phyloP scores from a whole-genome alignment of 2,797 vertebrate genomes.

The Heliangelus exortis region DNA sequence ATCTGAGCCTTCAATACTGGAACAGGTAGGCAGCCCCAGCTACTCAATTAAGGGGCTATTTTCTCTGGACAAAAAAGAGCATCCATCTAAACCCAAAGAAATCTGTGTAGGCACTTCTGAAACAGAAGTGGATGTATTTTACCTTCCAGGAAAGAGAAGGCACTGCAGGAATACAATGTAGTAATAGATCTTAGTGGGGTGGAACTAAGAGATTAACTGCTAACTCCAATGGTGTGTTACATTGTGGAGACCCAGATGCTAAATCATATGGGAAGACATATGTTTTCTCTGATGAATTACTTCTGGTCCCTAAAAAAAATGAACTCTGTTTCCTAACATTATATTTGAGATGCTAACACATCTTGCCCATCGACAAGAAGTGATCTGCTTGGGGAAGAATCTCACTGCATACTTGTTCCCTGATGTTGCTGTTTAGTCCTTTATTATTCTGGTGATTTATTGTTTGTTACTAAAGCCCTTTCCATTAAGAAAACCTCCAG shows the following conservation, averaged over 20 bases:
- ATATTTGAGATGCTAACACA: not conserved
- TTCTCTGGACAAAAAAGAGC: not conserved
- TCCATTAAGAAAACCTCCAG: not conserved
- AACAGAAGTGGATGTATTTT: not conserved
- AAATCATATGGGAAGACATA: conserved; percentile 47
- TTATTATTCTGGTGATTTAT: conserved; percentile 19
- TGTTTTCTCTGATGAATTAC: conserved; percentile 48
- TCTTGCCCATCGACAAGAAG: not conserved
- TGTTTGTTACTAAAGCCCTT: not conserved
- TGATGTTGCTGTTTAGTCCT: not conserved
- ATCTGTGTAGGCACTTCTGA: not conserved
- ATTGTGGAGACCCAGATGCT: not conserved
- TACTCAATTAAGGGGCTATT: not conserved
- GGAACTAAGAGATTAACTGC: conserved; percentile 12
- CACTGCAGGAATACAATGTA: not conserved
- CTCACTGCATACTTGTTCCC: not conserved
- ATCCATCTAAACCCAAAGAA: not conserved
- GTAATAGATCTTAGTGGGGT: not conserved
- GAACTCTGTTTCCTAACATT: not conserved
- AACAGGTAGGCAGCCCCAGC: not conserved
- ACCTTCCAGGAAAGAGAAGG: not conserved
- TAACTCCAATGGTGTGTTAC: not conserved
- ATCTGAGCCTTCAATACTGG: not conserved
- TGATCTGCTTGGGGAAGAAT: not conserved
- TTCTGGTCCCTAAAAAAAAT: not conserved